Conservation (phyloP, 1,140 invertebrate genomes). For the Heterodera carotae region DNA sequence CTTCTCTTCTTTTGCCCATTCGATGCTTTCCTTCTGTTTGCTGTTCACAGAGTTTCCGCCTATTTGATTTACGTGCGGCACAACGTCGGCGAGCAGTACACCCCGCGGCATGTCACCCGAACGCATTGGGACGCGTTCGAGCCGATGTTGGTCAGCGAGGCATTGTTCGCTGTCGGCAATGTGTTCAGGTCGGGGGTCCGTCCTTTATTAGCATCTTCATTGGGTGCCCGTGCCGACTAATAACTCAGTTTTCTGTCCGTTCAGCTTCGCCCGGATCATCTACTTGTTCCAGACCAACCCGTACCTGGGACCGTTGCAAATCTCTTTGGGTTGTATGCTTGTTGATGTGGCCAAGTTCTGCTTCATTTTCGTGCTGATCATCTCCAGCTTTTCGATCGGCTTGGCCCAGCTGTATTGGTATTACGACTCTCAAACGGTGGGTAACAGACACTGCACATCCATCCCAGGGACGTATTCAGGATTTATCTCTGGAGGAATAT, state of each 20-base stretch:
- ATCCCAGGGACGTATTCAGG: no score
- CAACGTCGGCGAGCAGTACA: slow-evolving; percentile 31
- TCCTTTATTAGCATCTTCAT: no score
- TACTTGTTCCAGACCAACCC: slow-evolving; percentile 69
- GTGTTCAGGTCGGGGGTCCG: slow-evolving; percentile 70
- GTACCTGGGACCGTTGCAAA: slow-evolving; percentile 69
- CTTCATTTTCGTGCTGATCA: slow-evolving; percentile 70
- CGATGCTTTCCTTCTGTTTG: not conserved
- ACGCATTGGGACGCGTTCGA: slow-evolving; percentile 63
- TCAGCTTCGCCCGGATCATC: slow-evolving; percentile 61
- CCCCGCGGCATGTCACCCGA: slow-evolving; percentile 50
- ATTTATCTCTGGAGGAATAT: no score
- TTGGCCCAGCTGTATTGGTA: slow-evolving; percentile 70
- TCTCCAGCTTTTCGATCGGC: slow-evolving; percentile 69
- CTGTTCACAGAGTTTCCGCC: slow-evolving; percentile 29
- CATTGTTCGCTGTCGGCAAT: slow-evolving; percentile 65
- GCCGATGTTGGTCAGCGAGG: slow-evolving; percentile 65
- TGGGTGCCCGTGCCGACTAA: no score
- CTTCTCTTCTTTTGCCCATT: slow-evolving; percentile 43
- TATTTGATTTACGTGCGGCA: slow-evolving; percentile 52
- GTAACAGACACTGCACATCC: no score
- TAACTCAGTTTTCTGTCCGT: no score
- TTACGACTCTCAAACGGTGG: slow-evolving; percentile 53
- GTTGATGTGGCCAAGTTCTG: slow-evolving; percentile 70
- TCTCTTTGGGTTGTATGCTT: slow-evolving; percentile 70